A percentile compares a stretch with the other conserved stretches of the same genome.
These are phyloP conservation scores for Brachyhypopomus occidentalis DNA, from an alignment of 2,113 vertebrate species.

Conservation along the genomic window DNA sequence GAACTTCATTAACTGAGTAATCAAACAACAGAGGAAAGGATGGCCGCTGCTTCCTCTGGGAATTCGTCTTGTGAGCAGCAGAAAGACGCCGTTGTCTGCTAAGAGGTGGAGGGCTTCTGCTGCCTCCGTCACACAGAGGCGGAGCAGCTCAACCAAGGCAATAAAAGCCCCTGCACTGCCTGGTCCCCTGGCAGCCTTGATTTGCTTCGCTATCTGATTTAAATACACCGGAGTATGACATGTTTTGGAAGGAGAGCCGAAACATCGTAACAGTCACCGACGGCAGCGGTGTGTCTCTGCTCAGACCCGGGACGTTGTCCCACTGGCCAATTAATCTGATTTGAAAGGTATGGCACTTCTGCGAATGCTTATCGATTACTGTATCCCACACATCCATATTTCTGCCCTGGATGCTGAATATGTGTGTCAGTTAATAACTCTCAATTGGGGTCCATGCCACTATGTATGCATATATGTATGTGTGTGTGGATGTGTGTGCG, in stretches of 20 bases:
- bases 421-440: conserved; percentile 41
- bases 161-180: conserved; percentile 45
- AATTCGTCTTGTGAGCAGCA: background rate
- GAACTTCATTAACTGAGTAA: conserved; percentile 1
- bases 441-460: conserved; percentile 18
- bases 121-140: conserved; percentile 18
- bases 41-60: background rate
- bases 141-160: conserved; percentile 25
- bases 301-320: conserved; percentile 42
- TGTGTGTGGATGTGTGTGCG: background rate
- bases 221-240: conserved; percentile 44
- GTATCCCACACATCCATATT: conserved; percentile 44
- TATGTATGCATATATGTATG: conserved; percentile 6
- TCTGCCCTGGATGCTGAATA: conserved; percentile 39
- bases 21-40: background rate
- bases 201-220: conserved; percentile 50
- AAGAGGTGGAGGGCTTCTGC: background rate
- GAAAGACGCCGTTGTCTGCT: conserved; percentile 1
- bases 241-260: conserved; percentile 42
- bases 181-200: conserved; percentile 21
- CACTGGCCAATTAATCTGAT: conserved; percentile 53
- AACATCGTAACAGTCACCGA: conserved; percentile 41
- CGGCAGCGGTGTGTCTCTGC: conserved; percentile 33
- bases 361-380: conserved; percentile 51
- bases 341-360: conserved; percentile 47